These are phyloP conservation scores for Bombus consobrinus DNA, from an alignment of 1,140 invertebrate genomes.

Conservation along the genomic window DNA sequence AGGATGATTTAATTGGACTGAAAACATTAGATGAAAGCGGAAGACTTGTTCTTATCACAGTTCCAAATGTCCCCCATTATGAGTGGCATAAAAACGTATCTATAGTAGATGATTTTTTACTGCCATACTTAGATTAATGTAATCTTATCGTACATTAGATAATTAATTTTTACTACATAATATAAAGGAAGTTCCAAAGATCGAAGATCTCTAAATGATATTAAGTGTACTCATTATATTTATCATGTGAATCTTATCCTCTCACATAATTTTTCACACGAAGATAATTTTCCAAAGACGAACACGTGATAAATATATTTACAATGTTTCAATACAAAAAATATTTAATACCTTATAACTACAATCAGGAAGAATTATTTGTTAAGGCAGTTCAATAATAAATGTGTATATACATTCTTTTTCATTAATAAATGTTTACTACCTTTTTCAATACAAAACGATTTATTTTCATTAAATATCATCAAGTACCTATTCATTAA, in stretches of 20 bases:
- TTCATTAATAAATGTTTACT: slow-evolving; percentile 55
- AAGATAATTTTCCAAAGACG: too few species aligned
- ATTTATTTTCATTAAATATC: neutral
- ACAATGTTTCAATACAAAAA: neutral
- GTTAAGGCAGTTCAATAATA: slow-evolving; percentile 11
- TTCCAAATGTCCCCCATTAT: slow-evolving; percentile 90
- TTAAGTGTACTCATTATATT: neutral
- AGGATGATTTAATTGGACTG: slow-evolving; percentile 90
- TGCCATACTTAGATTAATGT: slow-evolving; percentile 90
- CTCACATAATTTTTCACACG: neutral
- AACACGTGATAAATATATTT: neutral
- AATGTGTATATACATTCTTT: slow-evolving; percentile 5
- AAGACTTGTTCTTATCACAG: slow-evolving; percentile 86
- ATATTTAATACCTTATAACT: slow-evolving; percentile 1
- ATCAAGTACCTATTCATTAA: neutral
- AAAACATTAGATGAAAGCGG: slow-evolving; percentile 87
- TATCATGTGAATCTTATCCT: neutral
- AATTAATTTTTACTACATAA: slow-evolving; percentile 2
- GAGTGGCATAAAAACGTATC: slow-evolving; percentile 91
- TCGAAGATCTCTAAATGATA: slow-evolving; percentile 4
- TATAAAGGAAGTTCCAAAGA: neutral
- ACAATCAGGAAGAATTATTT: neutral
- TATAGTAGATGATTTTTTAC: slow-evolving; percentile 90
- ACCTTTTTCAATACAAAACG: slow-evolving; percentile 36
- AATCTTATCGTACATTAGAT: slow-evolving; percentile 2